phyloP scores from a whole-genome alignment of 53 echinoderm and acorn worm species.

The Stichopus horrens region DNA sequence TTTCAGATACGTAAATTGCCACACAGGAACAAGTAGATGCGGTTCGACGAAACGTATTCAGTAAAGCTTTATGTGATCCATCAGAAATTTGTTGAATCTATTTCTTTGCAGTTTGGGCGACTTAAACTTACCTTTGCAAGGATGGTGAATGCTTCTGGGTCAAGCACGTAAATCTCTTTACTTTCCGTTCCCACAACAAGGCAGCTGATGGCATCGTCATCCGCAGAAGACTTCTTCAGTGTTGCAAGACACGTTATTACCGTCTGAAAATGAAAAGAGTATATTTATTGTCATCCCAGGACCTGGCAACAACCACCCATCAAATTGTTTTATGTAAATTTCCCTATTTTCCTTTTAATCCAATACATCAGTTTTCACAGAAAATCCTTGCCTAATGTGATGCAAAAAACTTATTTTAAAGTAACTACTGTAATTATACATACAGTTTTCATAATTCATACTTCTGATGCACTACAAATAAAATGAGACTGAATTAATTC shows the following conservation, averaged over 20 bases:
- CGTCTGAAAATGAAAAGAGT: conserved; percentile 58
- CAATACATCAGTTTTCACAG: too few species aligned
- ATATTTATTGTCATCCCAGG: too few species aligned
- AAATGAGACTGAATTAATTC: too few species aligned
- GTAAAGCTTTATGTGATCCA: too few species aligned
- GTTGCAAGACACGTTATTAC: conserved; percentile 92
- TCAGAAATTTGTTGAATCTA: too few species aligned
- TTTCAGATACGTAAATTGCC: too few species aligned
- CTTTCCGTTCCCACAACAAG: conserved; percentile 96
- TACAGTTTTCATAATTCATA: background rate
- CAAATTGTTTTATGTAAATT: too few species aligned
- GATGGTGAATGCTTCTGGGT: conserved; percentile 97
- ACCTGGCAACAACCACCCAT: too few species aligned
- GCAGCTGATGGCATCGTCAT: conserved; percentile 99
- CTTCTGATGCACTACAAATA: too few species aligned
- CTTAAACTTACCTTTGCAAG: conserved; percentile 67
- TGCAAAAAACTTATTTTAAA: background rate
- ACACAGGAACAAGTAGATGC: too few species aligned
- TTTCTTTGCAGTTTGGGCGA: background rate
- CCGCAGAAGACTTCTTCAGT: conserved; percentile 80
- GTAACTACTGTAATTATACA: background rate
- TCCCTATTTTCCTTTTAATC: too few species aligned
- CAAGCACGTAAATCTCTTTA: conserved; percentile 84
- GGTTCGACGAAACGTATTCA: too few species aligned
- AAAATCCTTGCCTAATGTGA: background rate